A percentile compares a stretch with the other conserved stretches of the same genome.
phyloP scores from a whole-genome alignment of 2,113 vertebrate genomes.

The Reinhardtius hippoglossoides region DNA sequence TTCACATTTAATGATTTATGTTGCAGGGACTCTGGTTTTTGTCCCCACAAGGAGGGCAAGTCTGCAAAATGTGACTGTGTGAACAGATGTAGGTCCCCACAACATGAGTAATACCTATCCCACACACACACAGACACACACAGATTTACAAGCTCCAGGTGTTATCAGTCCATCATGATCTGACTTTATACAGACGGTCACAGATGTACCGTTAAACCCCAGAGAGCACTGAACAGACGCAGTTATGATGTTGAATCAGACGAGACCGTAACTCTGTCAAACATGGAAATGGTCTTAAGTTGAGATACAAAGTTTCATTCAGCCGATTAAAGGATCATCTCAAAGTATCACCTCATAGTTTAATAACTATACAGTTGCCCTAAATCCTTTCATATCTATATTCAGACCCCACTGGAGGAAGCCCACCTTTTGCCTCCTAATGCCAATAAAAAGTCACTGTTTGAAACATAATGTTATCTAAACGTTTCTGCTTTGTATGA shows the following conservation, averaged over 20 bases:
- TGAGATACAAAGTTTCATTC: slow-evolving; percentile 24
- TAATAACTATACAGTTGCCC: neutral
- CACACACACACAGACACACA: slow-evolving; percentile 1
- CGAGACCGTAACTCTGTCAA: slow-evolving; percentile 36
- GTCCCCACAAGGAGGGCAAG: neutral
- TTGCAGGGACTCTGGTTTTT: too few relatives aligned
- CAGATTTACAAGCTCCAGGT: slow-evolving; percentile 64
- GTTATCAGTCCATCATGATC: slow-evolving; percentile 54
- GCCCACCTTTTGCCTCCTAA: neutral
- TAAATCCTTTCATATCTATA: slow-evolving; percentile 21
- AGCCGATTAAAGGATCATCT: slow-evolving; percentile 12
- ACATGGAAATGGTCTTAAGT: slow-evolving; percentile 13
- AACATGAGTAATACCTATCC: too few relatives aligned
- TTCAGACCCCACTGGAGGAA: slow-evolving; percentile 16
- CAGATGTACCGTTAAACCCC: slow-evolving; percentile 41
- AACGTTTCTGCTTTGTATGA: too few relatives aligned
- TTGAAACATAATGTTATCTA: neutral
- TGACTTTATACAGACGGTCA: slow-evolving; percentile 36
- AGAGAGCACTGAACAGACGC: neutral
- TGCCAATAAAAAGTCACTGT: neutral
- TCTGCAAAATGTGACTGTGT: too few relatives aligned
- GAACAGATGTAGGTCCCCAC: too few relatives aligned
- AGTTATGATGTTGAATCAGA: slow-evolving; percentile 40
- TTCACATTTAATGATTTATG: too few relatives aligned
- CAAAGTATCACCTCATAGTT: neutral